Evolutionary conservation across 92 coral and sea anemone genomes (phyloP).

Genomic region (Bergia sp.): DNA sequence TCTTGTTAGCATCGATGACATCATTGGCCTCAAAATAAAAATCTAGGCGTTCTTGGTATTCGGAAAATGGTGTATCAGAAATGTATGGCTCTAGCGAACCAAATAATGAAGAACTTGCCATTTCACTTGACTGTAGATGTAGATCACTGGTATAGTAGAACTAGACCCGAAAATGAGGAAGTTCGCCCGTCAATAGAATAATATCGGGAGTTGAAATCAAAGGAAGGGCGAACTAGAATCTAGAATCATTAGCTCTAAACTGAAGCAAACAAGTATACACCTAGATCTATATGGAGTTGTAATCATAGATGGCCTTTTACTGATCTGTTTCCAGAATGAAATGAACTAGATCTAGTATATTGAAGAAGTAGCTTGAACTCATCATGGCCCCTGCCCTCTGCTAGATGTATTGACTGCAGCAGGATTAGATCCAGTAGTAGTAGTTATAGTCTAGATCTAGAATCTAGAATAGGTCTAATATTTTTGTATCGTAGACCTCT

Average conservation of each 20-base stretch:
- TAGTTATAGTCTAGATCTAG: slow-evolving; percentile 16
- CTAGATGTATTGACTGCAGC: slow-evolving; percentile 19
- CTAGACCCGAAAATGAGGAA: neutral
- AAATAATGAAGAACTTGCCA: neutral
- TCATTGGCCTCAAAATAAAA: neutral
- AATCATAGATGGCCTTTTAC: neutral
- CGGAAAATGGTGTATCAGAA: neutral
- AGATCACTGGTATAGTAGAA: neutral
- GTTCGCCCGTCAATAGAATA: neutral
- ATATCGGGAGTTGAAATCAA: neutral
- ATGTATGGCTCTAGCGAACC: neutral
- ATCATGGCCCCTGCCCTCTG: slow-evolving; percentile 12
- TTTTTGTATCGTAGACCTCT: slow-evolving; percentile 17
- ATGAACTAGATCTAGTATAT: neutral
- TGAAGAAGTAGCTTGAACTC: neutral
- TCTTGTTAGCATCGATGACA: neutral
- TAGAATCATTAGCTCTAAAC: neutral
- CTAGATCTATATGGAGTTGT: neutral
- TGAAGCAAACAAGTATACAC: neutral
- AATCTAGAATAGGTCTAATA: slow-evolving; percentile 15
- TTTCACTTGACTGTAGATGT: neutral
- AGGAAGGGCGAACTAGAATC: neutral
- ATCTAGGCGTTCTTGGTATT: neutral
- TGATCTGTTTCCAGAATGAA: neutral
- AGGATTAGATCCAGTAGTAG: slow-evolving; percentile 18